Evolutionary conservation across 2,888 invertebrate genomes (phyloP).

Genomic region (Netelia fuscicornis): DNA sequence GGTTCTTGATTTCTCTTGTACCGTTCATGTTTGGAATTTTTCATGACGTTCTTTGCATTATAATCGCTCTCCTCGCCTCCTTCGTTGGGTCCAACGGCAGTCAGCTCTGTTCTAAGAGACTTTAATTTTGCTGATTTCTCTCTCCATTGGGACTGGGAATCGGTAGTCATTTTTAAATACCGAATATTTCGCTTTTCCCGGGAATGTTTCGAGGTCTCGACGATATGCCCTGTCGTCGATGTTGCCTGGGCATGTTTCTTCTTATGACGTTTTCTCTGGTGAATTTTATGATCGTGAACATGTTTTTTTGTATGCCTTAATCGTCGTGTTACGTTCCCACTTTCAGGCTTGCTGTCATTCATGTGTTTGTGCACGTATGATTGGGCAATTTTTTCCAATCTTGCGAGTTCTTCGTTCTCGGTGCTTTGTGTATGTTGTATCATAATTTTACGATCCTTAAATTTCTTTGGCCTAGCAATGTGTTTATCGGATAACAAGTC

Average conservation of each 20-base stretch:
- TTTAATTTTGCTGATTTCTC: conserved; percentile 39
- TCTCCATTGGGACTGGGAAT: conserved; percentile 74
- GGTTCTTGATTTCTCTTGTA: conserved; percentile 73
- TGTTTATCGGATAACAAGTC: neutral
- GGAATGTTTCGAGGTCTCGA: conserved; percentile 51
- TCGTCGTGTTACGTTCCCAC: conserved; percentile 66
- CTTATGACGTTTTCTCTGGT: conserved; percentile 17
- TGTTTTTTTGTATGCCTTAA: conserved; percentile 74
- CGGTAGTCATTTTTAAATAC: conserved; percentile 70
- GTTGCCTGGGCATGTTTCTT: conserved; percentile 69
- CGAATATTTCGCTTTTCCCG: conserved; percentile 81
- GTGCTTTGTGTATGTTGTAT: neutral
- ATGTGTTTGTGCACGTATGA: conserved; percentile 71
- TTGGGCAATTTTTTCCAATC: conserved; percentile 62
- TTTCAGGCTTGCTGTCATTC: conserved; percentile 53
- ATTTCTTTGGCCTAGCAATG: conserved; percentile 27
- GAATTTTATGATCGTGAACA: conserved; percentile 48
- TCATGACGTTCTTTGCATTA: conserved; percentile 44
- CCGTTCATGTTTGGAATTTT: conserved; percentile 61
- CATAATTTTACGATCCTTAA: conserved; percentile 28
- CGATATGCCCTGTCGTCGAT: conserved; percentile 50
- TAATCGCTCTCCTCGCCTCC: conserved; percentile 62
- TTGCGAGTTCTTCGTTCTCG: conserved; percentile 38
- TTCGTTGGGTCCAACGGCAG: conserved; percentile 21
- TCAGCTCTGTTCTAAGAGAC: conserved; percentile 42